A percentile compares a stretch with the other conserved stretches of the same genome.
These are phyloP conservation scores for Lates calcarifer DNA, from an alignment of 2,113 vertebrate species.

Conservation along the genomic window DNA sequence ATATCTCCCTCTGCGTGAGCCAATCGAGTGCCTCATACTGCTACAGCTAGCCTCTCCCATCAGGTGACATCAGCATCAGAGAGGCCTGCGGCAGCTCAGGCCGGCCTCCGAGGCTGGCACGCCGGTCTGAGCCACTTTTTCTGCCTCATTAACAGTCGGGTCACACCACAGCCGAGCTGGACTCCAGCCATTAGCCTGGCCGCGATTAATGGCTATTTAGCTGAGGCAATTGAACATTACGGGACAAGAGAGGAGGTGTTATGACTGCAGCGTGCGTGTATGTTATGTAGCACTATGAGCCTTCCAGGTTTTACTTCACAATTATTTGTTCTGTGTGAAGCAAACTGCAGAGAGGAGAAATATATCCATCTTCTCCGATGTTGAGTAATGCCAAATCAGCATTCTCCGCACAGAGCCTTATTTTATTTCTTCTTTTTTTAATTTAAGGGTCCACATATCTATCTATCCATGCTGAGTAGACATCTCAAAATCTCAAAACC, in stretches of 20 bases:
- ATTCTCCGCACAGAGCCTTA: slow-evolving; percentile 62
- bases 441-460: slow-evolving; percentile 65
- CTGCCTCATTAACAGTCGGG: slow-evolving; percentile 62
- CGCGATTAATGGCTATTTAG: slow-evolving; percentile 67
- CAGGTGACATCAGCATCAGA: slow-evolving; percentile 69
- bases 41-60: slow-evolving; percentile 36
- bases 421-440: slow-evolving; percentile 58
- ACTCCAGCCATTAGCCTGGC: slow-evolving; percentile 54
- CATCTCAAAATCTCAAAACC: slow-evolving; percentile 79
- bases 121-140: not conserved
- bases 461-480: slow-evolving; percentile 73
- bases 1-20: slow-evolving; percentile 27
- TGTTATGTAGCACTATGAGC: slow-evolving; percentile 38
- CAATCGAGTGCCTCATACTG: not conserved
- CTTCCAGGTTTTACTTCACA: slow-evolving; percentile 58
- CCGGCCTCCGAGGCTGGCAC: not conserved
- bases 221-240: slow-evolving; percentile 58
- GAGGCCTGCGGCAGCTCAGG: slow-evolving; percentile 8
- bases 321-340: slow-evolving; percentile 57
- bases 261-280: slow-evolving; percentile 38
- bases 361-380: slow-evolving; percentile 47
- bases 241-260: slow-evolving; percentile 50
- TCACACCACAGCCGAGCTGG: slow-evolving; percentile 55
- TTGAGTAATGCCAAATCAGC: slow-evolving; percentile 62
- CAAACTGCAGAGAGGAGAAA: slow-evolving; percentile 49